Evolutionary conservation across 2,113 vertebrate genomes (phyloP), one percentile per base, ranked within the genome.

Genomic region (Noctilio leporinus): DNA sequence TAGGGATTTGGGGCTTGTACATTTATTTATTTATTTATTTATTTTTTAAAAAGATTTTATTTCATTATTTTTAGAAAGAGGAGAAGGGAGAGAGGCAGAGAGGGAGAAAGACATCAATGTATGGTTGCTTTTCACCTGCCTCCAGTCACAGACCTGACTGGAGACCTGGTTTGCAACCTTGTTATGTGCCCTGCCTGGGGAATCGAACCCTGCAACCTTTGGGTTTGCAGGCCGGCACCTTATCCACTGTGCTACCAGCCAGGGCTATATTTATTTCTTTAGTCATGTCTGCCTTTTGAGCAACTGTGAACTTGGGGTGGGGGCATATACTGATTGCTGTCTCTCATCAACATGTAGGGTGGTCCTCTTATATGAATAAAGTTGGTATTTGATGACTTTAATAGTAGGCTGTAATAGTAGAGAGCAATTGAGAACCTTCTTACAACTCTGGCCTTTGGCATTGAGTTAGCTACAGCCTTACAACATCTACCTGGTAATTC

Each of bases 191-290:
- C n/a, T n/a, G n/a, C n/a, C n/a, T n/a, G n/a, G n/a, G n/a, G n/a
- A n/a, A n/a, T n/a, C n/a, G n/a, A n/a, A n/a, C n/a, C n/a, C n/a
- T n/a, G n/a, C n/a, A n/a, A n/a, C n/a, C n/a, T n/a, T n/a, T n/a
- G n/a, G n/a, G n/a, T n/a, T n/a, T n/a, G n/a, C n/a, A n/a, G n/a
- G n/a, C n/a, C n/a, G n/a, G n/a, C n/a, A n/a, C n/a, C n/a, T n/a
- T n/a, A n/a, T n/a, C n/a, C n/a, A n/a, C n/a, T n/a, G n/a, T n/a
- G n/a, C n/a, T n/a, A n/a, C n/a, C n/a, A n/a, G n/a, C n/a, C n/a
- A n/a, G n/a, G n/a, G n/a, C n/a, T n/a, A 62, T 51, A 70, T 84
- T 67, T 83, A 69, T 83, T 80, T 93, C 62, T 84, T 92, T 84
- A 49, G 33, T 76, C 35, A 87, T 49, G 7, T 81, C 12, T 97